Evolutionary conservation across 2,113 vertebrate species (phyloP).

Genomic region (Phaethon lepturus): DNA sequence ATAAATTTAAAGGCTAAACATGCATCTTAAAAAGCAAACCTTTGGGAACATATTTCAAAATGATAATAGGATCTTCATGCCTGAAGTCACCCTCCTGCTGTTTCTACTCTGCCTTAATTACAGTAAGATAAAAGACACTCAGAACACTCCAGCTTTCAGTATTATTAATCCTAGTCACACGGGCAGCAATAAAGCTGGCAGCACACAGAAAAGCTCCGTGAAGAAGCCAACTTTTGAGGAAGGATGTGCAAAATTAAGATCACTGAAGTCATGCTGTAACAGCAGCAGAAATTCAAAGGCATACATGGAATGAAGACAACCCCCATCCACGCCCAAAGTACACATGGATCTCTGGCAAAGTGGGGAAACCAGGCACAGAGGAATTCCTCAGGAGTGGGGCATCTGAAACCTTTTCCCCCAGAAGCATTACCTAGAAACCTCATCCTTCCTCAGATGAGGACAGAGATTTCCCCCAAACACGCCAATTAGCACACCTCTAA

Average conservation of each 20-base stretch:
- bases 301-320: neutral
- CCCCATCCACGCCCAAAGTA: neutral
- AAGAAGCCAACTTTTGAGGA: neutral
- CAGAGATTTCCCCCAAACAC: neutral
- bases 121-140: neutral
- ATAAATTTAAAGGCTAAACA: neutral
- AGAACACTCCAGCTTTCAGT: neutral
- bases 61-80: neutral
- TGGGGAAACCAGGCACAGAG: neutral
- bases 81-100: neutral
- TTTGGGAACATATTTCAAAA: neutral
- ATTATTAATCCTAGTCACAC: neutral
- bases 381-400: neutral
- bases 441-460: neutral
- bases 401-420: too few species aligned
- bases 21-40: neutral
- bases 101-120: constrained; percentile 23
- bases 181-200: neutral
- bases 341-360: rapidly evolving
- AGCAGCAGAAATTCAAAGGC: neutral
- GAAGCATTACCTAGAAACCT: neutral
- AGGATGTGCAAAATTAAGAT: neutral
- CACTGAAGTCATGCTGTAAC: neutral
- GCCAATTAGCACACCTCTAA: neutral
- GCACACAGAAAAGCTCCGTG: neutral